Percentiles rank a stretch among this genome's conserved stretches.
These are phyloP conservation scores for Drosophila sulfurigaster DNA, from an alignment of 1,140 invertebrate species.

Conservation along the genomic window DNA sequence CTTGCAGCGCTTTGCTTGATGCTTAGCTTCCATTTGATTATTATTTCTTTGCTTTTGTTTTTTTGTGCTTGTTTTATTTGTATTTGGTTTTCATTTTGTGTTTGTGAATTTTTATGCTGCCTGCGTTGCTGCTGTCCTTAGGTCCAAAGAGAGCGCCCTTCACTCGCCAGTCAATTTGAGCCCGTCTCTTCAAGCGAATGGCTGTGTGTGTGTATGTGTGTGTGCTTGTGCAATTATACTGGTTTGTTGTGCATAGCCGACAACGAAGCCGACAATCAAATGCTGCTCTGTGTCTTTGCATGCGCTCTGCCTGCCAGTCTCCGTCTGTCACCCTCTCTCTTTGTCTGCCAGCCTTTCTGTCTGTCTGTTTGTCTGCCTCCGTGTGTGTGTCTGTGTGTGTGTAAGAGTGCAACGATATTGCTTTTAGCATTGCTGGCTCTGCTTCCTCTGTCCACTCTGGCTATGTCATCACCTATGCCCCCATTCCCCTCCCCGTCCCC, in stretches of 20 bases:
- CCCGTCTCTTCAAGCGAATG: constrained; percentile 25
- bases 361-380: neutral
- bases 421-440: constrained; percentile 26
- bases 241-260: constrained; percentile 70
- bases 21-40: constrained; percentile 68
- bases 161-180: constrained; percentile 45
- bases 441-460: constrained; percentile 34
- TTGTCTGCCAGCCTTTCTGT: constrained; percentile 8
- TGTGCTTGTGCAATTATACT: constrained; percentile 77
- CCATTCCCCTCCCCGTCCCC: neutral
- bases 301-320: constrained; percentile 25
- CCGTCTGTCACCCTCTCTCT: constrained; percentile 1
- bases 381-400: constrained; percentile 23
- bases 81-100: constrained; percentile 13
- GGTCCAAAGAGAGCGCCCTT: constrained; percentile 53
- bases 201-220: constrained; percentile 41
- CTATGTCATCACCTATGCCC: constrained; percentile 55
- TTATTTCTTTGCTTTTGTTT: constrained; percentile 56
- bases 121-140: constrained; percentile 42
- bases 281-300: constrained; percentile 65
- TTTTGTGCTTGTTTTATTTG: constrained; percentile 19
- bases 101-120: constrained; percentile 20
- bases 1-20: constrained; percentile 26
- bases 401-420: constrained; percentile 51
- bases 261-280: constrained; percentile 68